Percentiles rank a stretch among this genome's conserved stretches.
Conservation (phyloP, 2,797 vertebrate genomes). For the Danio choprae region DNA sequence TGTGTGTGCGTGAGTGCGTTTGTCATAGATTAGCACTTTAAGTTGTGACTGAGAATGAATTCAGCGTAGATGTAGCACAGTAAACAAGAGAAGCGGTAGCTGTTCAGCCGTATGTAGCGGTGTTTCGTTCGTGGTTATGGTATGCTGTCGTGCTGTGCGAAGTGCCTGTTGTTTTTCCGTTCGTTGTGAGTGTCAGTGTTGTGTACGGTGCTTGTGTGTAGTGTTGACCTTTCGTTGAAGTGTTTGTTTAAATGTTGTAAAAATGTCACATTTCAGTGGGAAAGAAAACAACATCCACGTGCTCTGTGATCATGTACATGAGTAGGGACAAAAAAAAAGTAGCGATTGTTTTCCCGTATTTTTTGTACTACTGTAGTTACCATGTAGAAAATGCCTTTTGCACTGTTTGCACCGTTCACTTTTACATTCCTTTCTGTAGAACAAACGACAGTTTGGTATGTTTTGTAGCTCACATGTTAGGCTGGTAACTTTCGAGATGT, state of each 20-base stretch:
- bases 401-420: conserved; percentile 78
- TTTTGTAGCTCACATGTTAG: conserved; percentile 37
- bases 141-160: conserved; percentile 72
- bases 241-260: conserved; percentile 68
- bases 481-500: conserved; percentile 13
- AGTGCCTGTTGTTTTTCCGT: conserved; percentile 62
- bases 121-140: conserved; percentile 80
- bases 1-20: conserved; percentile 73
- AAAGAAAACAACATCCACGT: conserved; percentile 39
- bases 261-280: conserved; percentile 63
- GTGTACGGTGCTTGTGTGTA: conserved; percentile 79
- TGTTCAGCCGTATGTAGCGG: conserved; percentile 82
- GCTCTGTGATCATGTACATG: conserved; percentile 65
- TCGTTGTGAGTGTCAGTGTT: conserved; percentile 73
- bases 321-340: conserved; percentile 60
- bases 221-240: conserved; percentile 68
- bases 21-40: conserved; percentile 70
- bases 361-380: conserved; percentile 74
- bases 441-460: conserved; percentile 57
- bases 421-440: conserved; percentile 72
- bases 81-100: conserved; percentile 76
- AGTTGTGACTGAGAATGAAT: conserved; percentile 77
- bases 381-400: conserved; percentile 73
- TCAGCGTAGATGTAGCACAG: conserved; percentile 81
- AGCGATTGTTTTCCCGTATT: conserved; percentile 39